Conservation (phyloP, 2,113 vertebrate genomes). For the Geococcyx californianus region DNA sequence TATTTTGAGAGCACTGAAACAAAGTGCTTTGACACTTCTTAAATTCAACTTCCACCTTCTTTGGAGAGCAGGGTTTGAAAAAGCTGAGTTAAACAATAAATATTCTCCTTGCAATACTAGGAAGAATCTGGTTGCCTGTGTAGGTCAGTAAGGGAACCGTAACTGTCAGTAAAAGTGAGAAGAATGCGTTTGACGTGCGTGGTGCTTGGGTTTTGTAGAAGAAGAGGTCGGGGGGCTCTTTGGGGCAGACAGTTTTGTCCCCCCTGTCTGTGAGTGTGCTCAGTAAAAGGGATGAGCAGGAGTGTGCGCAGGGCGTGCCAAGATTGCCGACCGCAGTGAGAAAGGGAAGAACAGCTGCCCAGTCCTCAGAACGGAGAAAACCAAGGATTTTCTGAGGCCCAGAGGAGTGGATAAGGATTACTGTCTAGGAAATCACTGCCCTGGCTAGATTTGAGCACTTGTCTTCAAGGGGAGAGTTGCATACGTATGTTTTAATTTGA, state of each 20-base stretch:
- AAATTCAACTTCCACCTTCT: neutral
- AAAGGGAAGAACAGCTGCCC: neutral
- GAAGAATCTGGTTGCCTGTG: neutral
- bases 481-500: neutral
- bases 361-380: neutral
- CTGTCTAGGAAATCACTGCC: neutral
- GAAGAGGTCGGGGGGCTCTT: neutral
- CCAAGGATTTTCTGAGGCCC: neutral
- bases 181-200: neutral
- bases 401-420: neutral
- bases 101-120: neutral
- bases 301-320: neutral
- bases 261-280: neutral
- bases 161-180: neutral
- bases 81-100: neutral
- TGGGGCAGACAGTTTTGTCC: neutral
- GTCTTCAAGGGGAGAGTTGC: neutral
- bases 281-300: accelerated
- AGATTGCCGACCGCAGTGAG: neutral
- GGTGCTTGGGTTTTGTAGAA: neutral
- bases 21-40: neutral
- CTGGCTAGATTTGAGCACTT: neutral
- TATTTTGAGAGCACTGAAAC: neutral
- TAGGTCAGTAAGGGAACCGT: neutral
- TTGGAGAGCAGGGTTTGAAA: neutral